phyloP scores from a whole-genome alignment of 2,797 vertebrate species.

The Merluccius polli region DNA sequence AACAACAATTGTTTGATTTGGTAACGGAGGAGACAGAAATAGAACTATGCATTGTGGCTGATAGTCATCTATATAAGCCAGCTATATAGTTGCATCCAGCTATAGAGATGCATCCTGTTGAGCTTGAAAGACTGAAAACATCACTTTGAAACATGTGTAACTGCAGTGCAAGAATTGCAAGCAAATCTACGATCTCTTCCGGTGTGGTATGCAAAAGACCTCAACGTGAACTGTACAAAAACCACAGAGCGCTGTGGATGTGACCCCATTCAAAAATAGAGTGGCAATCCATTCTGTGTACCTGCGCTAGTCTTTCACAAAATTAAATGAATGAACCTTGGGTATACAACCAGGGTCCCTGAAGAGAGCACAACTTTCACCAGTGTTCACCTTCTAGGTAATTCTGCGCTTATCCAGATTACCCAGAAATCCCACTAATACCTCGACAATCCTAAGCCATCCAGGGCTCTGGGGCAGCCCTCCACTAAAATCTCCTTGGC shows the following conservation, averaged over 20 bases:
- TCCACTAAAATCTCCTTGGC: constrained; percentile 44
- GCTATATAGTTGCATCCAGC: background rate
- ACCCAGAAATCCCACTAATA: constrained; percentile 71
- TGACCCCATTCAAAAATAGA: background rate
- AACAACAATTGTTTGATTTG: background rate
- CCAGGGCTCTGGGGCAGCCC: constrained; percentile 54
- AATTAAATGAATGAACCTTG: constrained; percentile 37
- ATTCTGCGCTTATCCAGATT: constrained; percentile 79
- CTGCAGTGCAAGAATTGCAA: background rate
- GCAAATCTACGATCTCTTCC: background rate
- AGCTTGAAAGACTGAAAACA: background rate
- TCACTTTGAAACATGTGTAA: background rate
- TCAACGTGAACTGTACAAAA: background rate
- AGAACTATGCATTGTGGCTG: background rate
- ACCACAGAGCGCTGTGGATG: background rate
- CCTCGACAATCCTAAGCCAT: constrained; percentile 66
- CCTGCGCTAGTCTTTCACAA: background rate
- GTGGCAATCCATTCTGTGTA: background rate
- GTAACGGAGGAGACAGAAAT: background rate
- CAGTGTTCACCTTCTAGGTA: constrained; percentile 68
- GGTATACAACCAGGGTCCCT: constrained; percentile 26
- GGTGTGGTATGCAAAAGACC: background rate
- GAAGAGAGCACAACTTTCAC: constrained; percentile 46
- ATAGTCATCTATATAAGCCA: background rate
- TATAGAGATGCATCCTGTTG: background rate